Evolutionary conservation across 2,888 invertebrate genomes (phyloP), one percentile per base, ranked within the genome.

Genomic region (Calliopum simillimum): DNA sequence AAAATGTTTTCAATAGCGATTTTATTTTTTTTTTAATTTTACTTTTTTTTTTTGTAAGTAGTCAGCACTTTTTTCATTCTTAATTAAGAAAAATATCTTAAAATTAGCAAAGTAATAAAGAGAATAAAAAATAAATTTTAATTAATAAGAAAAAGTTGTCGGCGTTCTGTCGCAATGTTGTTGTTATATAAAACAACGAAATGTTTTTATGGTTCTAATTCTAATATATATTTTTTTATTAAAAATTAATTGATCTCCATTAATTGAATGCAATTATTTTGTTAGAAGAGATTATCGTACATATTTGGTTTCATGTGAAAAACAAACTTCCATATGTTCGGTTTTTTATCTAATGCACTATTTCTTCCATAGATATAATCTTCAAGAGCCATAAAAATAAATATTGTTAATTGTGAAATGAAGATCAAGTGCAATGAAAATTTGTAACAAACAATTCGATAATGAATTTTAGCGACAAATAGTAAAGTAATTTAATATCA

Each of bases 401-500:
- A 13, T 23, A 53, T 19, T 21, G 19, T 16, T 16, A 49, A 49
- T 16, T n/a, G 19, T 3, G 2, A 41, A 33, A 12, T 64, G 51
- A 64, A 64, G 64, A 41, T 64, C 64, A 64, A 64, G 64, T 53
- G 25, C 64, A 64, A 64, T 41, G 49, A 14, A 62, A 16, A 33
- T 33, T 33, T 33, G 8, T 33, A 33, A 6, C 8, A 33, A 33
- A 33, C 8, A 8, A 33, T 33, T 33, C 8, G 33, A 33, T 1
- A 33, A 33, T 33, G 2, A 33, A 33, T 33, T 33, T 33, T 33
- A 33, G 1, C 33, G 33, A 33, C 33, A 33, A 33, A 33, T 8
- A 8, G 33, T 8, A 5, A 33, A 33, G 33, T 33, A 33, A 33
- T 33, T 33, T 33, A 33, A 33, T 33, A 4, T 33, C 8, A 33